Evolutionary conservation across 2,113 vertebrate genomes (phyloP).

Genomic region (Blennius ocellaris): DNA sequence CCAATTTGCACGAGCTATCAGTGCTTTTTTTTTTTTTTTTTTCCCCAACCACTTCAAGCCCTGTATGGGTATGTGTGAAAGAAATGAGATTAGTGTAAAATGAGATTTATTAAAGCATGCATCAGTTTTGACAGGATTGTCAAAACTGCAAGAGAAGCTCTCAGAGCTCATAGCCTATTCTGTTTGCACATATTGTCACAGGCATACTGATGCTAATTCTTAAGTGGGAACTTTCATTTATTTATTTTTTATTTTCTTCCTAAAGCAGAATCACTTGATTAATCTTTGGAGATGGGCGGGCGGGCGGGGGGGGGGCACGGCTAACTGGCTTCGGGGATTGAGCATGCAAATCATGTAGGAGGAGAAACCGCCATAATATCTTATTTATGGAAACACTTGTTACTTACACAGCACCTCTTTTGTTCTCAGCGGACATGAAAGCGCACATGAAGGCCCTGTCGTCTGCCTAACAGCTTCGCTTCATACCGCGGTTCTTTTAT

Average conservation of each 20-base stretch:
- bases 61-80: not conserved
- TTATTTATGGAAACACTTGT: constrained; percentile 12
- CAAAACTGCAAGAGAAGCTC: not conserved
- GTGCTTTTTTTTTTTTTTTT: not conserved
- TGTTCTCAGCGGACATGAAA: constrained; percentile 24
- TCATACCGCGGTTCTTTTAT: constrained; percentile 16
- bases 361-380: constrained; percentile 22
- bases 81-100: not conserved
- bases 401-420: constrained; percentile 27
- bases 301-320: constrained; percentile 4
- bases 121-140: not conserved
- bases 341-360: constrained; percentile 18
- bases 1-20: not conserved
- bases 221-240: not conserved
- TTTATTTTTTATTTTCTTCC: not conserved
- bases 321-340: constrained; percentile 36
- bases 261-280: constrained; percentile 21
- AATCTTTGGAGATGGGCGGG: constrained; percentile 8
- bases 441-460: constrained; percentile 5
- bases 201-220: constrained; percentile 19
- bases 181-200: constrained; percentile 25
- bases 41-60: too few relatives aligned
- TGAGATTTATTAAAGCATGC: not conserved
- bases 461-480: constrained; percentile 15
- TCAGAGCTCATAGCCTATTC: constrained; percentile 38